A percentile compares a stretch with the other conserved stretches of the same genome.
Evolutionary conservation across 2,797 vertebrate species (phyloP).

Genomic region (Sebastes taczanowskii): DNA sequence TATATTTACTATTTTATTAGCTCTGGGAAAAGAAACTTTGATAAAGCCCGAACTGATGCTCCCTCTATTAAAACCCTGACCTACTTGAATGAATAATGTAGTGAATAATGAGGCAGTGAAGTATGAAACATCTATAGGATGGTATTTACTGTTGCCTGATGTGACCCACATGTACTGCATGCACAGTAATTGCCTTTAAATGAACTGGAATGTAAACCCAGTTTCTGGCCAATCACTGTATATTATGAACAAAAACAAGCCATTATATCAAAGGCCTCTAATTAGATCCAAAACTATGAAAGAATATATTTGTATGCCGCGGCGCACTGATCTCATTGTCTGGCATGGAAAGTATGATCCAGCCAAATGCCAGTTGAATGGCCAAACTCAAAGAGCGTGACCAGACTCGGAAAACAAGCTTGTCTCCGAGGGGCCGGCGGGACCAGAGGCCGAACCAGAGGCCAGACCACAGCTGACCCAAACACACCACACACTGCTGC

Average conservation of each 20-base stretch:
- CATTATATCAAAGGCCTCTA: neutral
- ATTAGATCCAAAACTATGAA: neutral
- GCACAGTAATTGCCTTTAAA: neutral
- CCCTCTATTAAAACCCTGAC: neutral
- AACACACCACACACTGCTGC: neutral
- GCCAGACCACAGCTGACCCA: slow-evolving; percentile 31
- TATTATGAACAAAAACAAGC: neutral
- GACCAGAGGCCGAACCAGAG: neutral
- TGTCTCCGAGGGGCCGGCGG: slow-evolving; percentile 13
- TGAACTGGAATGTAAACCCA: neutral
- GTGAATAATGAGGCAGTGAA: slow-evolving; percentile 18
- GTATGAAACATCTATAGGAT: neutral
- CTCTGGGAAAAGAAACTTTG: neutral
- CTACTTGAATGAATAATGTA: neutral
- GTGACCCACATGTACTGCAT: neutral
- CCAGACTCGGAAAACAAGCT: slow-evolving; percentile 49
- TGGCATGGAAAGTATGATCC: slow-evolving; percentile 19
- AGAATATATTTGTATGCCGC: neutral
- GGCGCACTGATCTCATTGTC: slow-evolving; percentile 34
- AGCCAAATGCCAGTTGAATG: slow-evolving; percentile 30
- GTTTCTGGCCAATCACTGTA: neutral
- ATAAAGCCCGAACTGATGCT: neutral
- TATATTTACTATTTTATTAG: neutral
- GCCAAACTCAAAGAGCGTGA: slow-evolving; percentile 31
- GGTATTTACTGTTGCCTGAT: neutral